Evolutionary conservation across 1,140 invertebrate species (phyloP).

Genomic region (Drosophila pectinifera): DNA sequence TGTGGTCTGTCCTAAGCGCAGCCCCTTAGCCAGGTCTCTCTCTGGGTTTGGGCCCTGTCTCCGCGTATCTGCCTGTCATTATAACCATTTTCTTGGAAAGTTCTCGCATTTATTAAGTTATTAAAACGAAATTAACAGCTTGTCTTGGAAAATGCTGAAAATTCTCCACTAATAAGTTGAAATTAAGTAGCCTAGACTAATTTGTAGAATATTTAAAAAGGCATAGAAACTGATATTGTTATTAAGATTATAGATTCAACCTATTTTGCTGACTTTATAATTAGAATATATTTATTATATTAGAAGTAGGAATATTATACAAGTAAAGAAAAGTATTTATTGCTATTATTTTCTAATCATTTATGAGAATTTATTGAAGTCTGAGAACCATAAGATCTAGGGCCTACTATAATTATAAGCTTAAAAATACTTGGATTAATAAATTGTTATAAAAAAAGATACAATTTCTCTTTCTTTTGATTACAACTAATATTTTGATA

Average conservation of each 20-base stretch:
- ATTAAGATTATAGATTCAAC: neutral
- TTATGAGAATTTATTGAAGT: neutral
- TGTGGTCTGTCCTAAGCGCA: slow-evolving; percentile 39
- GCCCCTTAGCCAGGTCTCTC: slow-evolving; percentile 55
- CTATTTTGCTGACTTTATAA: neutral
- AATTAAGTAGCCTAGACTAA: neutral
- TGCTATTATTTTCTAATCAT: neutral
- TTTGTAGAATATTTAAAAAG: neutral
- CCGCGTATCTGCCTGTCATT: slow-evolving; percentile 50
- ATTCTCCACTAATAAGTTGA: slow-evolving; percentile 53
- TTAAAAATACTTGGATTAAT: too few relatives aligned
- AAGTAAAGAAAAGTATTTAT: too few relatives aligned
- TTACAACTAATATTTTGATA: too few relatives aligned
- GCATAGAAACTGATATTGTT: neutral
- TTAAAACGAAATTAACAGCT: slow-evolving; percentile 69
- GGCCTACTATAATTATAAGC: too few relatives aligned
- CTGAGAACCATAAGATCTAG: too few relatives aligned
- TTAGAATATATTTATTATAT: too few relatives aligned
- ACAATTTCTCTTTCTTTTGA: too few relatives aligned
- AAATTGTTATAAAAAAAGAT: too few relatives aligned
- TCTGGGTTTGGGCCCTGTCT: slow-evolving; percentile 14
- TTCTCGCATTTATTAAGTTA: slow-evolving; percentile 77
- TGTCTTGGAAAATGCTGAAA: slow-evolving; percentile 48
- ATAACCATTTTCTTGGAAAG: slow-evolving; percentile 66
- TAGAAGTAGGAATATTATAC: too few relatives aligned